These are phyloP conservation scores for Pogona vitticeps DNA, from an alignment of 2,113 vertebrate genomes.

Conservation along the genomic window DNA sequence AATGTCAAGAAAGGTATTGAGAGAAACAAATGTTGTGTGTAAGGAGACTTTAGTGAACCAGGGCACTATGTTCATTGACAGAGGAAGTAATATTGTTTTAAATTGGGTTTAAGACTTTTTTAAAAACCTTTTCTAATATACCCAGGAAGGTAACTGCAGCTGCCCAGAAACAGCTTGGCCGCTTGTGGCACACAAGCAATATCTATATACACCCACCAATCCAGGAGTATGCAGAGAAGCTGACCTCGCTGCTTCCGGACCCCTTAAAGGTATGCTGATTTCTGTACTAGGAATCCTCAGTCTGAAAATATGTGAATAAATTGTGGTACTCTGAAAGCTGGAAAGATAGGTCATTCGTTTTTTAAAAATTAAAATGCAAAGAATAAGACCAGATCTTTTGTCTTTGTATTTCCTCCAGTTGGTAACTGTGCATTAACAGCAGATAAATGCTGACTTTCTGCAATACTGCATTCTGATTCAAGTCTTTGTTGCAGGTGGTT, in stretches of 20 bases:
- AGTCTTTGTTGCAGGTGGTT: conserved; percentile 78
- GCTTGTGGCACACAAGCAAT: conserved; percentile 87
- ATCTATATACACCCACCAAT: conserved; percentile 84
- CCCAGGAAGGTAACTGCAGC: conserved; percentile 84
- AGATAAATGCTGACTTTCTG: not conserved
- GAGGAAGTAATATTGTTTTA: fast-evolving
- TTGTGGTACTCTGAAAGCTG: not conserved
- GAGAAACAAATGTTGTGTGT: no score
- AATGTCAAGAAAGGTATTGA: no score
- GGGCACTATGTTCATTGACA: not conserved
- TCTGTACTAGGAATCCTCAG: not conserved
- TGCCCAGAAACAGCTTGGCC: conserved; percentile 83
- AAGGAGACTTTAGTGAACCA: no score
- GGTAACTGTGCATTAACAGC: not conserved
- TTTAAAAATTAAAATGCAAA: not conserved
- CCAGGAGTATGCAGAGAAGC: conserved; percentile 89
- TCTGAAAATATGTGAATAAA: not conserved
- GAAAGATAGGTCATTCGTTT: not conserved
- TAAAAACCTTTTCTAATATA: conserved; percentile 16
- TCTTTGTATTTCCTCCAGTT: not conserved
- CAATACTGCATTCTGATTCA: not conserved
- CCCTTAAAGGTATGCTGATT: conserved; percentile 86
- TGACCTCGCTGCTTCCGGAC: conserved; percentile 84
- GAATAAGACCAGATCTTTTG: not conserved
- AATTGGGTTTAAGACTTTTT: not conserved